These are phyloP conservation scores for Elaphurus davidianus DNA, from an alignment of 2,113 vertebrate genomes.

Conservation along the genomic window DNA sequence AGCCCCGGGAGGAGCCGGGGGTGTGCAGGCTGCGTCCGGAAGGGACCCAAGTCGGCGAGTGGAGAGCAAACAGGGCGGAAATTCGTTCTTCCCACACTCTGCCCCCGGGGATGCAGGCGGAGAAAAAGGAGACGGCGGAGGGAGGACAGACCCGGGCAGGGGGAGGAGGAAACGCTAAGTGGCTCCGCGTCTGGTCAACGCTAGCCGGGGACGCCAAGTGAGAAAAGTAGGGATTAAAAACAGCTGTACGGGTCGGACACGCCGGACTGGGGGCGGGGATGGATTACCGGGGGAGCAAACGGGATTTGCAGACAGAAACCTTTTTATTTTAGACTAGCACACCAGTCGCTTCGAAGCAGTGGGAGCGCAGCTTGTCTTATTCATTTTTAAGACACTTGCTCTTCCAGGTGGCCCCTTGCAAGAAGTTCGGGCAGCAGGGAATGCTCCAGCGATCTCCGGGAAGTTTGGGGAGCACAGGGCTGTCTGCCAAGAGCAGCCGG, in stretches of 20 bases:
- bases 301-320: slow-evolving; percentile 65
- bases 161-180: slow-evolving; percentile 72
- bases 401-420: neutral
- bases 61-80: slow-evolving; percentile 80
- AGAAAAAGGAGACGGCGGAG: slow-evolving; percentile 78
- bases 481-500: neutral
- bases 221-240: slow-evolving; percentile 80
- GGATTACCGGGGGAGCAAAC: slow-evolving; percentile 65
- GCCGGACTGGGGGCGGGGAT: slow-evolving; percentile 59
- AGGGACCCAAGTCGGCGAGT: slow-evolving; percentile 56
- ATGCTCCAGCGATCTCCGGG: neutral
- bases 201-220: slow-evolving; percentile 75
- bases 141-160: slow-evolving; percentile 66
- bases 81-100: slow-evolving; percentile 85
- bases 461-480: neutral
- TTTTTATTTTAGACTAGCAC: slow-evolving; percentile 65
- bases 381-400: neutral
- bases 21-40: slow-evolving; percentile 67
- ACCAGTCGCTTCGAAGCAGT: neutral
- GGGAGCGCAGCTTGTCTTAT: neutral
- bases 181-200: slow-evolving; percentile 71
- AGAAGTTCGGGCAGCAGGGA: neutral
- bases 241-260: slow-evolving; percentile 71
- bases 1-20: slow-evolving; percentile 45
- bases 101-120: slow-evolving; percentile 78